A percentile compares a stretch with the other conserved stretches of the same genome.
These are phyloP conservation scores for Leptinotarsa lineolata DNA, from an alignment of 1,140 invertebrate genomes.

Conservation along the genomic window DNA sequence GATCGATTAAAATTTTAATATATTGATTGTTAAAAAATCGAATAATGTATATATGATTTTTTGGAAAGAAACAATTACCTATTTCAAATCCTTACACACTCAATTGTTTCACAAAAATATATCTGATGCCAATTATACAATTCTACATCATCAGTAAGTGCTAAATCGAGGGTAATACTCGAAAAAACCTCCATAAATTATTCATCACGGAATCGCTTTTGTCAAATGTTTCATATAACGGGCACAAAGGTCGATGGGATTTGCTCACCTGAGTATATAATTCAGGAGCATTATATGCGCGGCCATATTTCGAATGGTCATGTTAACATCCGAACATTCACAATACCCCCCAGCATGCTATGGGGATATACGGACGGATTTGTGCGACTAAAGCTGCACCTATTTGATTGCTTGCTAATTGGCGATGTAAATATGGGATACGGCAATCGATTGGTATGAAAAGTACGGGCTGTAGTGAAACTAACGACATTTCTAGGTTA, in stretches of 20 bases:
- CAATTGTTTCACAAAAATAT: too few relatives aligned
- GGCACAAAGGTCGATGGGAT: not conserved
- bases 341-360: not conserved
- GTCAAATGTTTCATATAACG: not conserved
- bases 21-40: too few relatives aligned
- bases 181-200: not conserved
- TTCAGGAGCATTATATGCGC: conserved; percentile 1
- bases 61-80: too few relatives aligned
- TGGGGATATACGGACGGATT: not conserved
- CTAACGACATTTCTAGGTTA: too few relatives aligned
- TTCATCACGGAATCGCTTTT: not conserved
- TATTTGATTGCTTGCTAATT: not conserved
- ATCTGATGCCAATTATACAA: too few relatives aligned
- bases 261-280: conserved; percentile 3
- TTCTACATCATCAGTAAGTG: too few relatives aligned
- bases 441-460: too few relatives aligned
- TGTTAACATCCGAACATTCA: not conserved
- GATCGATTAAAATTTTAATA: too few relatives aligned
- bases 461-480: too few relatives aligned
- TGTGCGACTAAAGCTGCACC: not conserved
- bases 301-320: not conserved
- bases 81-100: too few relatives aligned
- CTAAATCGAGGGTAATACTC: not conserved
- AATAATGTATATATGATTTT: too few relatives aligned
- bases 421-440: not conserved